phyloP scores from a whole-genome alignment of 2,888 invertebrate species.

The Lottia gigantea region DNA sequence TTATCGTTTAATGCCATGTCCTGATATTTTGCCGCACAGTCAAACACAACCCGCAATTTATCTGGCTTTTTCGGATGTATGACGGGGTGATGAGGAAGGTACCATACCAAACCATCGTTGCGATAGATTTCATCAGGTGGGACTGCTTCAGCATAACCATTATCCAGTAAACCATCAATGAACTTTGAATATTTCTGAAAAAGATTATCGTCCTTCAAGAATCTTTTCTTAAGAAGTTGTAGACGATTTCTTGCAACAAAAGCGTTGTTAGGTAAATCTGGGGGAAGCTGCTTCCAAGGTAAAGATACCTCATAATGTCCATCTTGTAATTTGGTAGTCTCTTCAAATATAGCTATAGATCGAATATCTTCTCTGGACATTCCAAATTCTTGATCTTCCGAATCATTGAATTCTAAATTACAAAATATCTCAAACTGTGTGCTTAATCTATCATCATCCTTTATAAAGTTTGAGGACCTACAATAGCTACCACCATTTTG shows the following conservation, averaged over 20 bases:
- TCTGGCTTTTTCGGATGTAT: conserved; percentile 28
- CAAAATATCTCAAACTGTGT: background rate
- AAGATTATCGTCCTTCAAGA: no score
- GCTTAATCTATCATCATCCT: background rate
- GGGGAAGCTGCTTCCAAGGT: background rate
- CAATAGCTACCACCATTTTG: background rate
- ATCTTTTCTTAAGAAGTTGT: no score
- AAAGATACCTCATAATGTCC: background rate
- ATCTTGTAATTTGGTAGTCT: background rate
- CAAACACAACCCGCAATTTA: conserved; percentile 31
- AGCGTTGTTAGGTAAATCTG: no score
- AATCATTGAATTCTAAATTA: background rate
- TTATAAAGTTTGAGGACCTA: background rate
- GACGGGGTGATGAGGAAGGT: no score
- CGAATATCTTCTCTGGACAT: background rate
- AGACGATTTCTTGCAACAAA: no score
- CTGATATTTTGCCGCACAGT: conserved; percentile 30
- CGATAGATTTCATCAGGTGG: no score
- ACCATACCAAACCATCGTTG: no score
- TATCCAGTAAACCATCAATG: no score
- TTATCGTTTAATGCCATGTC: conserved; percentile 35
- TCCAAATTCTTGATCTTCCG: background rate
- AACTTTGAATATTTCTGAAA: no score
- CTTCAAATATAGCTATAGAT: background rate
- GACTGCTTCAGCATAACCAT: no score